Evolutionary conservation across 2,888 invertebrate genomes (phyloP), one percentile per base, ranked within the genome.

Genomic region (Tanytarsus gracilentus): DNA sequence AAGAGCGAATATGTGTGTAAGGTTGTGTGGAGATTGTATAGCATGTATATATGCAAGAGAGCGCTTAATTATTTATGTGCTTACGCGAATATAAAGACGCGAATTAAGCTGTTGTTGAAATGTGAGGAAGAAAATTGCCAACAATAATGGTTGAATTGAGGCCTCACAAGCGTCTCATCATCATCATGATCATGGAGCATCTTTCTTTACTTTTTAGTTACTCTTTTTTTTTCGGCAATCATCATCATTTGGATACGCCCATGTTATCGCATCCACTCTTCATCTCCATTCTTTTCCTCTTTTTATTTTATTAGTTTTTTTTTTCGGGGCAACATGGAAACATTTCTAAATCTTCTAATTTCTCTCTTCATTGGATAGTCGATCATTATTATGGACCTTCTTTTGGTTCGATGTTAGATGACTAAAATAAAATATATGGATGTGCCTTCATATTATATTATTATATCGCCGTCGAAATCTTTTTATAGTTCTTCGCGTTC

Each of bases 321-420:
- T 16, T 16, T 16, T 16, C 16, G 53, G 36, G 23, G 23, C n/a
- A 58, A 58, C 58, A 58, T 58, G 44, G 29, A 58, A 48, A 30
- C 21, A 48, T 58, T 58, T 58, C 58, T 58, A 58, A 58, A 48
- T 58, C 58, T 58, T 26, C 58, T 58, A 58, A 58, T 58, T 58
- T 40, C 30, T 58, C 44, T 44, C 23, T 23, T 44, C 44, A 44
- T 44, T 44, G 44, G 44, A 44, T 21, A 44, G 21, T 4, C n/a
- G n/a, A n/a, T n/a, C n/a, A n/a, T n/a, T n/a, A n/a, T n/a, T n/a
- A n/a, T n/a, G n/a, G n/a, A n/a, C n/a, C n/a, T n/a, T n/a, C n/a
- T n/a, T n/a, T n/a, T n/a, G 4, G 9, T 39, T n/a, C n/a, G 8
- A 11, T 26, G 18, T 51, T 51, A 18, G 51, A 51, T 9, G 30